Percentiles rank a stretch among this genome's conserved stretches.
Evolutionary conservation across 2,888 invertebrate genomes (phyloP).

Genomic region (Platycheirus rosarum): DNA sequence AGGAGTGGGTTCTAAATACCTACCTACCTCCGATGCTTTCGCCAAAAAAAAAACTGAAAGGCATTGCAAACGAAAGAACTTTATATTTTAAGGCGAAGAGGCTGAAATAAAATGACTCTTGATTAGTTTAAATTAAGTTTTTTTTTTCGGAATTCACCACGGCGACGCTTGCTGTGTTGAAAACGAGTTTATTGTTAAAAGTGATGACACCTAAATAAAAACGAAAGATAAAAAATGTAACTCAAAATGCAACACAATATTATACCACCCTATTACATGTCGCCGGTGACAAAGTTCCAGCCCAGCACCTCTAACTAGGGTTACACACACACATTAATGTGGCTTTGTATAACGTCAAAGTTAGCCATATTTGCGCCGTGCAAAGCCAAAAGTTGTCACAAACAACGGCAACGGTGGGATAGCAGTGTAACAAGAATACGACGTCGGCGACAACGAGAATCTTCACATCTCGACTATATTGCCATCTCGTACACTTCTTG

Average conservation of each 20-base stretch:
- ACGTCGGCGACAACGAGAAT: conserved; percentile 75
- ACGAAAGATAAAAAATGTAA: conserved; percentile 19
- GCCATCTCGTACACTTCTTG: conserved; percentile 58
- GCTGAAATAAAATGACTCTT: conserved; percentile 50
- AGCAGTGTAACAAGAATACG: conserved; percentile 65
- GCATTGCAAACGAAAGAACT: conserved; percentile 43
- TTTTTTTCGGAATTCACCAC: conserved; percentile 54
- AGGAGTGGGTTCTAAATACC: not conserved
- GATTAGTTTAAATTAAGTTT: conserved; percentile 45
- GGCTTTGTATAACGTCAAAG: conserved; percentile 79
- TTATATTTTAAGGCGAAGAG: conserved; percentile 43
- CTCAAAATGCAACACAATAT: conserved; percentile 32
- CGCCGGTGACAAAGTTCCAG: conserved; percentile 67
- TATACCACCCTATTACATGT: conserved; percentile 61
- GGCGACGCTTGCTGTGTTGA: conserved; percentile 9
- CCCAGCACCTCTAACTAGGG: conserved; percentile 67
- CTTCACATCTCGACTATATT: conserved; percentile 56
- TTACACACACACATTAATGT: conserved; percentile 68
- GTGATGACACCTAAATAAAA: conserved; percentile 12
- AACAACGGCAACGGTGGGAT: conserved; percentile 29
- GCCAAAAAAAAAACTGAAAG: not conserved
- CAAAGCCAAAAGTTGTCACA: conserved; percentile 75
- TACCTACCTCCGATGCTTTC: not conserved
- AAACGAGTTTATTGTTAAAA: conserved; percentile 8
- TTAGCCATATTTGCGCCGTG: conserved; percentile 76